Evolutionary conservation across 2,113 vertebrate genomes (phyloP).

Genomic region (Motacilla alba): DNA sequence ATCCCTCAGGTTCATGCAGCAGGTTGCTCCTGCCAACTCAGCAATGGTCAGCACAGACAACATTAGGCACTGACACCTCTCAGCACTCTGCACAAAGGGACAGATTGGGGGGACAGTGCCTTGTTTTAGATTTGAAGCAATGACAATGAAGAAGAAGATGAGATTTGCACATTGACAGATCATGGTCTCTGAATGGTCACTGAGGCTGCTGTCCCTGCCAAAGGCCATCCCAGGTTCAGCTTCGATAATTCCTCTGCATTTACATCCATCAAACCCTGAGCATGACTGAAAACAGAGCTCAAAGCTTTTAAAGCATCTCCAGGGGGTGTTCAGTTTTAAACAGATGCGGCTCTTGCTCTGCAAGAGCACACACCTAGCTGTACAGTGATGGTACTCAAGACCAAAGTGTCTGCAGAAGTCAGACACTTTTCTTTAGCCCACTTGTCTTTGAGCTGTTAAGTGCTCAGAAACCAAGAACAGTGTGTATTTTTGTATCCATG

Average conservation of each 20-base stretch:
- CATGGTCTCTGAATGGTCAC: neutral
- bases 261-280: neutral
- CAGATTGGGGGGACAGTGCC: neutral
- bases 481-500: neutral
- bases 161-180: neutral
- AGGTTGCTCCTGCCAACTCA: neutral
- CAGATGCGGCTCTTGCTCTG: fast-evolving
- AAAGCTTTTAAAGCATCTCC: neutral
- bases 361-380: neutral
- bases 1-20: neutral
- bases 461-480: neutral
- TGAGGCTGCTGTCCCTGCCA: neutral
- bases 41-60: neutral
- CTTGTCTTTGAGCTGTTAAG: neutral
- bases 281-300: neutral
- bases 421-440: neutral
- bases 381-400: neutral
- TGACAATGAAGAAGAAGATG: neutral
- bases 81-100: neutral
- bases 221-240: neutral
- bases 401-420: neutral
- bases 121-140: neutral
- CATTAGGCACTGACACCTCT: neutral
- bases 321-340: neutral
- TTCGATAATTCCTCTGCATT: neutral